Conservation (phyloP, 2,888 invertebrate species). For the Philaethria dido region DNA sequence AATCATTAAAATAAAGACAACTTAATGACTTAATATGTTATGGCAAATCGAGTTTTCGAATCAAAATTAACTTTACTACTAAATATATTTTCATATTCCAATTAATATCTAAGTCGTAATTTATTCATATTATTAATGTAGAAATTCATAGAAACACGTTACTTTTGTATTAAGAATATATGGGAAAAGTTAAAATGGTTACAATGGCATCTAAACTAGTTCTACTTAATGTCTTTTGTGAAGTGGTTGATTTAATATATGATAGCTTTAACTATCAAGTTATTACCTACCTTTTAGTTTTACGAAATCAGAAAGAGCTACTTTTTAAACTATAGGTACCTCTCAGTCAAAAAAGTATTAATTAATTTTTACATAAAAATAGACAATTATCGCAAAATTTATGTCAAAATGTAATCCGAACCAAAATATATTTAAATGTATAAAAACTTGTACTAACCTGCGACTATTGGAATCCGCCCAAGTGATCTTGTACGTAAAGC, state of each 20-base stretch:
- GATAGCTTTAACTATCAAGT: neutral
- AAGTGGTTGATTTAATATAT: neutral
- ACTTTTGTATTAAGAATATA: neutral
- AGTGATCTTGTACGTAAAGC: no score
- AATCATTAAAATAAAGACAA: constrained; percentile 5
- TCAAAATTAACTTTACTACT: neutral
- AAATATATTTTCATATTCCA: constrained; percentile 3
- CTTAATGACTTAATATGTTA: neutral
- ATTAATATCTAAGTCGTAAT: constrained; percentile 8
- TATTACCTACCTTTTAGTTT: neutral
- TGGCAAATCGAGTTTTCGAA: constrained; percentile 1
- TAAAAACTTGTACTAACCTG: no score
- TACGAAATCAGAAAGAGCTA: neutral
- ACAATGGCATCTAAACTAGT: constrained; percentile 2
- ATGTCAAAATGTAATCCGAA: no score
- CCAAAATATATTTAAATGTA: no score
- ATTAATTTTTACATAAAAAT: no score
- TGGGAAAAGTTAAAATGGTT: neutral
- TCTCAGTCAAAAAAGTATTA: no score
- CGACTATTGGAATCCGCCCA: no score
- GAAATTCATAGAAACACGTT: constrained; percentile 36
- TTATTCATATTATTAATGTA: constrained; percentile 20
- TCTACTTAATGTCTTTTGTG: neutral
- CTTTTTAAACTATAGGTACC: no score
- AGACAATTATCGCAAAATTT: no score